These are phyloP conservation scores for Papilio helenus DNA, from an alignment of 1,140 invertebrate genomes.

Conservation along the genomic window DNA sequence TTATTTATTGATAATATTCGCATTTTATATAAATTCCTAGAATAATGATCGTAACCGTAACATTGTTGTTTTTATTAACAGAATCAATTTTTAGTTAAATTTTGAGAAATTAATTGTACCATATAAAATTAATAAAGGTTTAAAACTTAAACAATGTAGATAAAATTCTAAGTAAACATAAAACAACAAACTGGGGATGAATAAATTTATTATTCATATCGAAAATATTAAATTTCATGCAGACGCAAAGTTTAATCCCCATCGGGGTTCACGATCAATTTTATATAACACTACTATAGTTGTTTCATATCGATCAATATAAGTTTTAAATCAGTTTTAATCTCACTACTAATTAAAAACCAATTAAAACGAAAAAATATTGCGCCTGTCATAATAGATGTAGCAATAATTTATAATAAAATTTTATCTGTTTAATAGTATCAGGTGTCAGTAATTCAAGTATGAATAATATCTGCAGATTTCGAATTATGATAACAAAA, in stretches of 20 bases:
- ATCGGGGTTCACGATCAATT: neutral
- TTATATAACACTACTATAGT: neutral
- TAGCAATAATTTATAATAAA: neutral
- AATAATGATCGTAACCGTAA: no score
- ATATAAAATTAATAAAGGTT: neutral
- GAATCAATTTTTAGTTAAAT: no score
- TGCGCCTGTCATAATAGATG: neutral
- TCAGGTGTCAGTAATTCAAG: neutral
- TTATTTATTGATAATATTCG: no score
- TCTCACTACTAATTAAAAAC: neutral
- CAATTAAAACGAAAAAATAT: no score
- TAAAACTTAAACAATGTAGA: neutral
- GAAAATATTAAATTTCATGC: constrained; percentile 6
- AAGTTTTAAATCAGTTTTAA: neutral
- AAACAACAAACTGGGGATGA: neutral
- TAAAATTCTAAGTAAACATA: neutral
- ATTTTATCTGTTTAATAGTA: neutral
- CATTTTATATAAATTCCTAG: no score
- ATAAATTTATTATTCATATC: constrained; percentile 2
- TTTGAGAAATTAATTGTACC: no score
- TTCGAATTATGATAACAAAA: no score
- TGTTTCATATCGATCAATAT: neutral
- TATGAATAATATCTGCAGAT: no score
- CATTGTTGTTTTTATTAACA: no score
- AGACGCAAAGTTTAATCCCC: constrained; percentile 4